phyloP scores from a whole-genome alignment of 1,140 invertebrate genomes.

The silkworm (Bombyx mori) region DNA sequence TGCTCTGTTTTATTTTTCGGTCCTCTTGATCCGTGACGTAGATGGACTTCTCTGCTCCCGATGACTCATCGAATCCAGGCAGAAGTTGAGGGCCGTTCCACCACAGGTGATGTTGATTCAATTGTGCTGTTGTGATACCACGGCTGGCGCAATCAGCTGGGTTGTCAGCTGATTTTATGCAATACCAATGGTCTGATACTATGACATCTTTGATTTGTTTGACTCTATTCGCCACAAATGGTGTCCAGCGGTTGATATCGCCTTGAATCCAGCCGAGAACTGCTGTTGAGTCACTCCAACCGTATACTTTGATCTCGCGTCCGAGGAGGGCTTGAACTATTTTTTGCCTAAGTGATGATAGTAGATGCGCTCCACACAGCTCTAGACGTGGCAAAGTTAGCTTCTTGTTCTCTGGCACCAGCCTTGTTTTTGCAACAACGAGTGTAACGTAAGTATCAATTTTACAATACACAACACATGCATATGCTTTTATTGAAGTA shows the following conservation, averaged over 20 bases:
- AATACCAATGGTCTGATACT: conserved; percentile 4
- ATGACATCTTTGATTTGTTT: conserved; percentile 8
- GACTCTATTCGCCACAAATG: conserved; percentile 14
- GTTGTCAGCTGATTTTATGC: conserved; percentile 11
- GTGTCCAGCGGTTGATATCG: conserved; percentile 10
- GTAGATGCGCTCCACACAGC: background rate
- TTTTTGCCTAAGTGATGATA: background rate
- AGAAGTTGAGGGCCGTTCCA: conserved; percentile 2
- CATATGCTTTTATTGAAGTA: conserved; percentile 11
- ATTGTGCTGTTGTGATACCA: background rate
- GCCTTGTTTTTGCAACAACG: background rate
- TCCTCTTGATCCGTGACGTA: no score
- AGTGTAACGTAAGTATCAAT: no score
- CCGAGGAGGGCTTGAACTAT: background rate
- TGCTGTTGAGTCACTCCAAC: conserved; percentile 17
- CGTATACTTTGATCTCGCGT: background rate
- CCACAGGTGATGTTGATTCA: conserved; percentile 1
- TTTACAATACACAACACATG: conserved; percentile 6
- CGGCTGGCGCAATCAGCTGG: conserved; percentile 10
- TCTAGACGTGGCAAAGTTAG: conserved; percentile 1
- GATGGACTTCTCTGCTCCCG: no score
- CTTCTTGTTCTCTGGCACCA: background rate
- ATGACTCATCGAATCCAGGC: no score
- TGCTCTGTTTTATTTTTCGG: no score
- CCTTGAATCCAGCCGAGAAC: conserved; percentile 17